phyloP scores from a whole-genome alignment of 2,797 vertebrate species.

The Calcarius lapponicus region DNA sequence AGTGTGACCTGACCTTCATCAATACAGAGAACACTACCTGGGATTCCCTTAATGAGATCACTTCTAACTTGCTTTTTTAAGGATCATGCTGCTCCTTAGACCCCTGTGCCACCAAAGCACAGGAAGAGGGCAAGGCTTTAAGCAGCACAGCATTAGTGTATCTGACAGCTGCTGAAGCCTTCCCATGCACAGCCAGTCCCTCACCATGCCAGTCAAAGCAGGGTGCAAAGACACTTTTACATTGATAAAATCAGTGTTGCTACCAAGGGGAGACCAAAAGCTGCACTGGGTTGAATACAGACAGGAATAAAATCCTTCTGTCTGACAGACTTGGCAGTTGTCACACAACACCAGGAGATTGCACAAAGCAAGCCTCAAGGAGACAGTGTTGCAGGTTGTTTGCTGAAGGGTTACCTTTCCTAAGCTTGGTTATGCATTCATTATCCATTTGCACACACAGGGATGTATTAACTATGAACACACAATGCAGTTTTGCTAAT shows the following conservation, averaged over 20 bases:
- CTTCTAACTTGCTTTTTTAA: neutral
- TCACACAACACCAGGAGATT: neutral
- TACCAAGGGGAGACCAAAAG: neutral
- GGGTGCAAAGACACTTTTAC: neutral
- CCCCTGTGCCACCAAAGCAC: rapidly evolving
- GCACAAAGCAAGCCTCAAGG: neutral
- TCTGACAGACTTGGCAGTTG: neutral
- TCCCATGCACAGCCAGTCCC: rapidly evolving
- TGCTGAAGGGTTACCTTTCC: neutral
- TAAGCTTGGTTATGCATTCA: neutral
- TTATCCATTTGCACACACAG: neutral
- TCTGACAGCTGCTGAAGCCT: neutral
- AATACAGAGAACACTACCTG: neutral
- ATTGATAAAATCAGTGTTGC: neutral
- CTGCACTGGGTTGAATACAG: neutral
- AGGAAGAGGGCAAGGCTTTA: neutral
- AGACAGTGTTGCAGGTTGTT: neutral
- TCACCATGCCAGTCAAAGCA: neutral
- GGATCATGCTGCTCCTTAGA: neutral
- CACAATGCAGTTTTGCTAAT: neutral
- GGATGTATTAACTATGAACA: neutral
- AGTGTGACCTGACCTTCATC: neutral
- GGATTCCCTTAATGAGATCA: neutral
- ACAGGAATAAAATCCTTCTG: neutral
- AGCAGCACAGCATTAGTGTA: neutral